A percentile compares a stretch with the other conserved stretches of the same genome.
phyloP scores from a whole-genome alignment of 1,140 invertebrate genomes.

The Neodiprion virginianus region DNA sequence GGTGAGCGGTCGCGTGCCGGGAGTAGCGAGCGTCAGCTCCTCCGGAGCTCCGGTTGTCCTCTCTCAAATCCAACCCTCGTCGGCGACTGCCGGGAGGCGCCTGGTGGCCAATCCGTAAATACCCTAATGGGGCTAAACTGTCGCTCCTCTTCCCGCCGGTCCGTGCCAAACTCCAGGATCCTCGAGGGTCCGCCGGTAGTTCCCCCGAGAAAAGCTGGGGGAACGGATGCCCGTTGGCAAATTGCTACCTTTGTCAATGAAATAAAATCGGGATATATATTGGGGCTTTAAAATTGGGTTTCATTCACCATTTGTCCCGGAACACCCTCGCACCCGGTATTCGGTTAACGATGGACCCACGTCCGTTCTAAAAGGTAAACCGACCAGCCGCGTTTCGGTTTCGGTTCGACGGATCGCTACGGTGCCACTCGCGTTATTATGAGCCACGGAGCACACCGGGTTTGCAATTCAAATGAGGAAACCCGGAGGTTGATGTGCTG shows the following conservation, averaged over 20 bases:
- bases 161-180: neutral
- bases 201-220: neutral
- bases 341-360: conserved; percentile 1
- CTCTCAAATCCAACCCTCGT: conserved; percentile 6
- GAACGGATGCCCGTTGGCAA: neutral
- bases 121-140: conserved; percentile 56
- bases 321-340: neutral
- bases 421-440: conserved; percentile 4
- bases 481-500: neutral
- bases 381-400: conserved; percentile 29
- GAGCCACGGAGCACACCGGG: neutral
- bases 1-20: conserved; percentile 35
- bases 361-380: conserved; percentile 21
- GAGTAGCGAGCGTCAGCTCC: conserved; percentile 24
- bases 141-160: conserved; percentile 33
- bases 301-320: neutral
- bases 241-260: conserved; percentile 5
- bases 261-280: conserved; percentile 2
- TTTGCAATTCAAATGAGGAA: conserved; percentile 7
- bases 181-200: neutral
- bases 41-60: conserved; percentile 27
- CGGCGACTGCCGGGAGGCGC: neutral
- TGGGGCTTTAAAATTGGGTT: conserved; percentile 2
- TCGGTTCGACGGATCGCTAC: conserved; percentile 25
- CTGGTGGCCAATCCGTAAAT: conserved; percentile 48